phyloP scores from a whole-genome alignment of 2,113 vertebrate species.

The Rafetus swinhoei region DNA sequence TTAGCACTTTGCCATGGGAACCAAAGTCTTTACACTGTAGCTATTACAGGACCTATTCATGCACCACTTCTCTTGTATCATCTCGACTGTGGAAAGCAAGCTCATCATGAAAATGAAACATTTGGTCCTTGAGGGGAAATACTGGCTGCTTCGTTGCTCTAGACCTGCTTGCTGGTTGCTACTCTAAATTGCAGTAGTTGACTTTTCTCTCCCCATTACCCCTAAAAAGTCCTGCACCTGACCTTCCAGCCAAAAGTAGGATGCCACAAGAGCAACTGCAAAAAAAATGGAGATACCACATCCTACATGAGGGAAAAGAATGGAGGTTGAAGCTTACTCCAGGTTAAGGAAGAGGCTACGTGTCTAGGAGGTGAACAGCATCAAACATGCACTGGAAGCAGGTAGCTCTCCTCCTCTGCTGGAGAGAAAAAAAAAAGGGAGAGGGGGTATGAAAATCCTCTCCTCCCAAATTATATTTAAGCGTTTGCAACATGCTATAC shows the following conservation, averaged over 20 bases:
- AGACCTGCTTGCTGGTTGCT: conserved; percentile 4
- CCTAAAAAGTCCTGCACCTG: conserved; percentile 50
- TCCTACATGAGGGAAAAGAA: conserved; percentile 74
- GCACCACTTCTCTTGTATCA: not conserved
- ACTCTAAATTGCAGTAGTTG: conserved; percentile 41
- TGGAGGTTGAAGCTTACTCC: conserved; percentile 74
- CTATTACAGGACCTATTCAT: conserved; percentile 22
- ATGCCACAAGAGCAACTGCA: conserved; percentile 67
- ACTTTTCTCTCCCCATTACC: conserved; percentile 68
- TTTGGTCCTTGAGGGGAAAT: conserved; percentile 15
- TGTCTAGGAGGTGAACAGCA: conserved; percentile 76
- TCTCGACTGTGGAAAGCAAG: conserved; percentile 30
- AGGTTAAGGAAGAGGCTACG: conserved; percentile 80
- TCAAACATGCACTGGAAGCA: conserved; percentile 75
- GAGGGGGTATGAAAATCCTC: conserved; percentile 73
- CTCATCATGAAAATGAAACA: not conserved
- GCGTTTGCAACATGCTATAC: conserved; percentile 74
- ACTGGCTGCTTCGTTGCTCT: conserved; percentile 10
- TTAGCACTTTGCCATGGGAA: conserved; percentile 30
- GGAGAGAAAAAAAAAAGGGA: conserved; percentile 72
- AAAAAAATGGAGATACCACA: conserved; percentile 74
- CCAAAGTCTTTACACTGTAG: conserved; percentile 4
- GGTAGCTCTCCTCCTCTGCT: conserved; percentile 73
- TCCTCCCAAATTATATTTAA: conserved; percentile 67
- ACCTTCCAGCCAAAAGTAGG: conserved; percentile 66